Percentiles rank a stretch among this genome's conserved stretches.
These are phyloP conservation scores for Matsumurasca onukii DNA, from an alignment of 1,140 invertebrate species.

Conservation along the genomic window DNA sequence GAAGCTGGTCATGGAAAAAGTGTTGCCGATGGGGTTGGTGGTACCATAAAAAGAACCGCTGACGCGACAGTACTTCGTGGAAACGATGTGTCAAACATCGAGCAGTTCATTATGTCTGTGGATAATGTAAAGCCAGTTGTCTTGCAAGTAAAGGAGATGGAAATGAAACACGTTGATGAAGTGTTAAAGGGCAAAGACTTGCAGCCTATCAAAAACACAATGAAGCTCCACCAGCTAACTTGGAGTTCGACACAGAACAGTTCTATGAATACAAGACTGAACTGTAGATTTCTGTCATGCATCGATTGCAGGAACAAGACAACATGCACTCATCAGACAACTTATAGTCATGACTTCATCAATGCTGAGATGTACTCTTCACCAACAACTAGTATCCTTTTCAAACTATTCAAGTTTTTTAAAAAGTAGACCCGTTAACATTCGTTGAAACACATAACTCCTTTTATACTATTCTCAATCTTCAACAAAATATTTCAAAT, in stretches of 20 bases:
- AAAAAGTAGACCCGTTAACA: no score
- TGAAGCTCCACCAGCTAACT: conserved; percentile 2
- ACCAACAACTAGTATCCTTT: background rate
- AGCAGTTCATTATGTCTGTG: conserved; percentile 9
- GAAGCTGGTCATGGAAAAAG: conserved; percentile 39
- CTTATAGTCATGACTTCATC: background rate
- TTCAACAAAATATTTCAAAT: no score
- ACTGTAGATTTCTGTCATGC: background rate
- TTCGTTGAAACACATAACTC: no score
- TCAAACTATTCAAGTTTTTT: no score
- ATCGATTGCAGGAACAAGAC: background rate
- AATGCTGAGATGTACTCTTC: background rate
- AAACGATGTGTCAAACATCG: conserved; percentile 31
- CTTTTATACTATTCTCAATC: no score
- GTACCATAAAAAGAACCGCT: conserved; percentile 35
- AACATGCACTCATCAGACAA: background rate
- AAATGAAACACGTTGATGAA: conserved; percentile 5
- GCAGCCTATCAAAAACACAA: conserved; percentile 6
- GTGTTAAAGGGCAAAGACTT: background rate
- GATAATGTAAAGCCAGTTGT: background rate
- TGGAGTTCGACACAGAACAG: background rate
- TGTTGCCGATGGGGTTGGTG: conserved; percentile 38
- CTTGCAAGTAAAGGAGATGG: background rate
- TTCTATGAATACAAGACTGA: background rate
- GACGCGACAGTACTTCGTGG: conserved; percentile 34